Conservation (phyloP, 2,888 invertebrate species). For the Diogma glabrata region DNA sequence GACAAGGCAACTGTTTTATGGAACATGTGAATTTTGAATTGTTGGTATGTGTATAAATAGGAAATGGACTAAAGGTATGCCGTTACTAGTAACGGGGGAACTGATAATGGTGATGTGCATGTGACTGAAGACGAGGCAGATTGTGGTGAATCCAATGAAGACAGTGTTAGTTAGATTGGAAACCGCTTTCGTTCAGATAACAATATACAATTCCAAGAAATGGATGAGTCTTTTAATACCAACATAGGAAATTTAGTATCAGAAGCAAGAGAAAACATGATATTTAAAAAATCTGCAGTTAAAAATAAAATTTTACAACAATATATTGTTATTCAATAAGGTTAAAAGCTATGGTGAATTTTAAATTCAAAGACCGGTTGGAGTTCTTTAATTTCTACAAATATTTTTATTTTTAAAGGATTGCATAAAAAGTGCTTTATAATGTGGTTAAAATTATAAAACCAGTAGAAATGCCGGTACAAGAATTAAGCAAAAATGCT, state of each 20-base stretch:
- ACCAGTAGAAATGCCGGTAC: neutral
- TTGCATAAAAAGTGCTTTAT: neutral
- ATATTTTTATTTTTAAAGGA: too few species aligned
- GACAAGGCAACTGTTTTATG: too few species aligned
- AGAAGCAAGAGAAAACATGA: neutral
- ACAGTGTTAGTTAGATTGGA: too few species aligned
- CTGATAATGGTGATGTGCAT: neutral
- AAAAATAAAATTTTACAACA: neutral
- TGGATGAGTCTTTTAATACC: neutral
- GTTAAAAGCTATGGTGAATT: neutral
- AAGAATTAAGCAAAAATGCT: conserved; percentile 1
- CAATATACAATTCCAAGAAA: neutral
- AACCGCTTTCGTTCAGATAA: neutral
- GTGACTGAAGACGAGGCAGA: neutral
- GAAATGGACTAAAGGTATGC: too few species aligned
- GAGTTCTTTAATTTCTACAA: too few species aligned
- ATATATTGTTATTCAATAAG: neutral
- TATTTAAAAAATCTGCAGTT: neutral
- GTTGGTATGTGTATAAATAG: too few species aligned
- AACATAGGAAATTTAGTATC: neutral
- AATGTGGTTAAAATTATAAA: neutral
- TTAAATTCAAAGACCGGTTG: neutral
- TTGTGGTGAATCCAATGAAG: neutral
- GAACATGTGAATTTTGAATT: too few species aligned
- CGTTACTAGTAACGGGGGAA: too few species aligned